Percentiles rank a stretch among this genome's conserved stretches.
phyloP scores from a whole-genome alignment of 2,113 vertebrate species.

The Hippocampus abdominalis region DNA sequence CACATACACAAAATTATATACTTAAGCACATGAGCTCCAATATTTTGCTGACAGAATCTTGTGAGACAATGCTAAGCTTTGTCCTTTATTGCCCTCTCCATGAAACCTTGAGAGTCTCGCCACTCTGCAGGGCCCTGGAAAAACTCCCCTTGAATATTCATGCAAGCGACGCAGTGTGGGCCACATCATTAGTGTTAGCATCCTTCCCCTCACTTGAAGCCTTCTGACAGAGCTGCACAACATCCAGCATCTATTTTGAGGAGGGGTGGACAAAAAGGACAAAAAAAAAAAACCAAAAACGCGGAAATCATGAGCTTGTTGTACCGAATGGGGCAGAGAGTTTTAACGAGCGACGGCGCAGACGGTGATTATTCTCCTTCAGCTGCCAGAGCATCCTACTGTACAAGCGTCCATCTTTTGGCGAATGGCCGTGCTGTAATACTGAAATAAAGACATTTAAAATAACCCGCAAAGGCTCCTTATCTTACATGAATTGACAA shows the following conservation, averaged over 20 bases:
- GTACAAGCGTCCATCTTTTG: too few species aligned
- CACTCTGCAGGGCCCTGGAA: constrained; percentile 15
- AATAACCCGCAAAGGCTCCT: too few species aligned
- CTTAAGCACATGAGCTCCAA: neutral
- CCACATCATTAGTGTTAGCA: constrained; percentile 64
- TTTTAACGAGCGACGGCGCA: constrained; percentile 38
- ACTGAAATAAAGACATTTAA: too few species aligned
- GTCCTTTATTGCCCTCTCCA: constrained; percentile 43
- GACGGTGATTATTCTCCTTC: constrained; percentile 44
- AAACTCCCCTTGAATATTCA: constrained; percentile 59
- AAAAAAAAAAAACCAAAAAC: constrained; percentile 30
- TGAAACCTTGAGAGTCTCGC: constrained; percentile 42
- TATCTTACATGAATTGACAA: too few species aligned
- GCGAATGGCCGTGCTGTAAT: too few species aligned
- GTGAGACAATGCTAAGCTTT: constrained; percentile 23
- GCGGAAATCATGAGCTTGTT: constrained; percentile 69
- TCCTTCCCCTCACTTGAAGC: constrained; percentile 32
- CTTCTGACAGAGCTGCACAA: constrained; percentile 50
- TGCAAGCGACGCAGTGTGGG: constrained; percentile 37
- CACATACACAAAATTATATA: too few species aligned
- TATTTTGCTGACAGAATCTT: constrained; percentile 15
- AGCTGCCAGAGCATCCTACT: constrained; percentile 19
- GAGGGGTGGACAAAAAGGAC: constrained; percentile 47
- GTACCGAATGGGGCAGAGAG: constrained; percentile 49
- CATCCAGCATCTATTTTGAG: constrained; percentile 42